Percentiles rank a stretch among this genome's conserved stretches.
phyloP scores from a whole-genome alignment of 2,113 vertebrate species.

The Psilopogon haemacephalus region DNA sequence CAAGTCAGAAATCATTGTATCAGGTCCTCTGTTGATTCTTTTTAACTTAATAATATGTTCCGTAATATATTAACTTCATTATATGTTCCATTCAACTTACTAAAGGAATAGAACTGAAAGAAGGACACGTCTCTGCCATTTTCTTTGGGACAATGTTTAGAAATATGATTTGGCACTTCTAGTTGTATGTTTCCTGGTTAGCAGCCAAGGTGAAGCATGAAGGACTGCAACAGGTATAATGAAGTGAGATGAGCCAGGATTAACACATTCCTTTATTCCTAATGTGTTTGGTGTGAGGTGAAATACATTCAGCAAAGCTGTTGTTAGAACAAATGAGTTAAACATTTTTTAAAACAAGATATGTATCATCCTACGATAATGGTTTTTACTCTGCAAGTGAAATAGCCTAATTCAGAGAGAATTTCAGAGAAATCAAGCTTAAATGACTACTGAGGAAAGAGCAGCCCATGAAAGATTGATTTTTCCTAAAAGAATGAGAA shows the following conservation, averaged over 20 bases:
- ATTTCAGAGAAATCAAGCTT: background rate
- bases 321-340: background rate
- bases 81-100: background rate
- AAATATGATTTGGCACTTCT: background rate
- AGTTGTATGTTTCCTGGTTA: background rate
- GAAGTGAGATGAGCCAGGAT: background rate
- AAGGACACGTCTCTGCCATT: background rate
- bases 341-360: background rate
- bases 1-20: background rate
- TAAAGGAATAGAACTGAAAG: background rate
- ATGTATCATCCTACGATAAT: background rate
- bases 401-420: background rate
- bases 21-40: background rate
- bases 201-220: background rate
- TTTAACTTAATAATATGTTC: background rate
- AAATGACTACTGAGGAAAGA: background rate
- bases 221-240: background rate
- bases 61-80: too few species aligned
- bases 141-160: background rate
- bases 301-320: background rate
- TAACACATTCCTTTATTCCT: background rate
- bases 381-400: background rate
- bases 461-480: background rate
- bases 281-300: background rate
- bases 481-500: background rate